These are phyloP conservation scores for Pangasius sanitwongsei DNA, from an alignment of 2,797 vertebrate species.

Conservation along the genomic window DNA sequence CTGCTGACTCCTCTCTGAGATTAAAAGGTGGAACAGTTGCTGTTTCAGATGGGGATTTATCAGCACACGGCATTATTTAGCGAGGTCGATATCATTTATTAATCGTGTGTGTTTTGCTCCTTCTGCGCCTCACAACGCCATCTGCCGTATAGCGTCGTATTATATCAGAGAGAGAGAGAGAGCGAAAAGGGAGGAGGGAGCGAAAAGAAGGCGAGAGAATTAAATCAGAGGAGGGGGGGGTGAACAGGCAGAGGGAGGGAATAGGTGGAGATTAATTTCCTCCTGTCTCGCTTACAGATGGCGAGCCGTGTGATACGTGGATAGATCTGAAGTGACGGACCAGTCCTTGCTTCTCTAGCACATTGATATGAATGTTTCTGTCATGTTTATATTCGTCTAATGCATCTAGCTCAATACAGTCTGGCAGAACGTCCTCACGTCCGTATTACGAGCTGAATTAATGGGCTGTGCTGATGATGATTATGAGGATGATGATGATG, in stretches of 20 bases:
- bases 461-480: slow-evolving; percentile 19
- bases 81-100: slow-evolving; percentile 65
- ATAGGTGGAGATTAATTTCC: slow-evolving; percentile 56
- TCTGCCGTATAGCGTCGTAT: slow-evolving; percentile 61
- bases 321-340: slow-evolving; percentile 53
- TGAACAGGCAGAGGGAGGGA: slow-evolving; percentile 33
- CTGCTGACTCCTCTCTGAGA: slow-evolving; percentile 45
- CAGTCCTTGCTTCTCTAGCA: slow-evolving; percentile 38
- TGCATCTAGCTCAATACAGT: background rate
- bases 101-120: slow-evolving; percentile 64
- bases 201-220: slow-evolving; percentile 32
- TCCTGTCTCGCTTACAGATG: slow-evolving; percentile 57
- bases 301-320: slow-evolving; percentile 47
- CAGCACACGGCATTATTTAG: slow-evolving; percentile 61
- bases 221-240: slow-evolving; percentile 33
- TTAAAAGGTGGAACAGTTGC: slow-evolving; percentile 56
- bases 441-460: slow-evolving; percentile 34
- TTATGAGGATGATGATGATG: background rate
- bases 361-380: slow-evolving; percentile 55
- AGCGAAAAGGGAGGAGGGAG: background rate
- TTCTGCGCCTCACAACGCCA: slow-evolving; percentile 63
- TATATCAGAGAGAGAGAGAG: slow-evolving; percentile 55
- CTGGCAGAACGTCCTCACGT: background rate
- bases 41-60: slow-evolving; percentile 50
- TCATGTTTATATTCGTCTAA: slow-evolving; percentile 45